Evolutionary conservation across 2,888 invertebrate genomes (phyloP).

Genomic region (Scaptomyza cyrtandrae): DNA sequence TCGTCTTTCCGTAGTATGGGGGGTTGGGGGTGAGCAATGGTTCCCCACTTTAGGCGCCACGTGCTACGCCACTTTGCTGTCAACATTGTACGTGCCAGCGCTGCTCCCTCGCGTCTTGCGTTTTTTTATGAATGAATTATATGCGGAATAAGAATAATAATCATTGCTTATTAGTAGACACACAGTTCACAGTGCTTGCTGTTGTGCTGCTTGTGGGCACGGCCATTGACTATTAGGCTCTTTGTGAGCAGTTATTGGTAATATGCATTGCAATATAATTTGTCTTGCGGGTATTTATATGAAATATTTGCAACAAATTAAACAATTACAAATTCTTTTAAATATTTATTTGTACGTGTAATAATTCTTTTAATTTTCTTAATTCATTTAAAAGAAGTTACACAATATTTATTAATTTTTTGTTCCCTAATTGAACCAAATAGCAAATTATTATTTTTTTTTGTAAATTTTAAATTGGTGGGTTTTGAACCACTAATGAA

Average conservation of each 20-base stretch:
- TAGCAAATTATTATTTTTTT: too few species aligned
- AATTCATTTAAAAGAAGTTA: not conserved
- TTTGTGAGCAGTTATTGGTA: not conserved
- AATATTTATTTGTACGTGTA: not conserved
- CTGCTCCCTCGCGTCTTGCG: constrained; percentile 22
- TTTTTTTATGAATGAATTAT: constrained; percentile 72
- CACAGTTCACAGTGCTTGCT: not conserved
- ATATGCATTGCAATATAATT: not conserved
- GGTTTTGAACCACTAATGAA: constrained; percentile 1
- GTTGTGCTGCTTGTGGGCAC: not conserved
- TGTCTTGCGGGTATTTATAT: not conserved
- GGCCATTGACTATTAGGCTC: not conserved
- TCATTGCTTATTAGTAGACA: constrained; percentile 46
- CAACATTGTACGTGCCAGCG: constrained; percentile 60
- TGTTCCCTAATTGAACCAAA: not conserved
- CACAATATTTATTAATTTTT: not conserved
- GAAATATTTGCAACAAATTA: not conserved
- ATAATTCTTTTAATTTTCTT: not conserved
- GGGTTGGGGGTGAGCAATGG: constrained; percentile 4
- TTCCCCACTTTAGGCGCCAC: constrained; percentile 40
- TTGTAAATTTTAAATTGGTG: constrained; percentile 5
- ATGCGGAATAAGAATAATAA: constrained; percentile 36
- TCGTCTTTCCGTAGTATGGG: not conserved
- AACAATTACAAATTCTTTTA: not conserved
- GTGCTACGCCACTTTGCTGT: constrained; percentile 55